Base-by-base conservation (phyloP, 2,888 invertebrate species). In the Graphium colonna region DNA sequence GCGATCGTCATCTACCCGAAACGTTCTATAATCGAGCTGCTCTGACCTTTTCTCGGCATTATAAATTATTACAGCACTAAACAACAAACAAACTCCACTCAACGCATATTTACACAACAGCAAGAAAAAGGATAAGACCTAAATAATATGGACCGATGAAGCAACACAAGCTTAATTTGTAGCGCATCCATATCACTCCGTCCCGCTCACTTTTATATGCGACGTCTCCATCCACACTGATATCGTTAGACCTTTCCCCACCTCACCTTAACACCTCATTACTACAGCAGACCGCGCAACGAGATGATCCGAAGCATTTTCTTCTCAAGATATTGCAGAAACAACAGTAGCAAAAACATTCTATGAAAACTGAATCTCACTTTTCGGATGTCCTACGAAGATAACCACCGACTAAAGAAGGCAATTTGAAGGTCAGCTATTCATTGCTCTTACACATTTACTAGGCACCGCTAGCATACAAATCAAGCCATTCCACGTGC, bases 141-240 rank as follows among this genome's bases (percentile, higher is more conserved):
- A 9, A 13, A 62, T 64, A n/a, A 12, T 39, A 1, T 64, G 63
- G 66, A 58, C 51, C 1, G 18, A 49, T 4, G 50, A 53, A 16
- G 17, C 16, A 4, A 40, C 17, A 16, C 17, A 40, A 40, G 40
- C 40, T 40, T 16, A 7, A 15, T 16, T 9, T 40, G 40, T 15
- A 40, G 13, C 13, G 15, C 39, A 39, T 38, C 72, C 69, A 1
- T 50, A 48, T 7, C 10, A 49, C 1, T 51, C 61, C 41, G 64
- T 67, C 1, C 42, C 56, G 10, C 18, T 73, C 8, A 51, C 64
- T 10, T 12, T 75, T 1, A 56, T 62, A 16, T 59, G 58, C 1
- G 71, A 77, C 57, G 78, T 77, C 1, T 77, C 73, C 26, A 10
- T 62, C 2, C 64, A 60, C 36, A 50, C 61, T n/a, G n/a, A n/a